phyloP scores from a whole-genome alignment of 2,113 vertebrate genomes.

The Mixornis gularis region DNA sequence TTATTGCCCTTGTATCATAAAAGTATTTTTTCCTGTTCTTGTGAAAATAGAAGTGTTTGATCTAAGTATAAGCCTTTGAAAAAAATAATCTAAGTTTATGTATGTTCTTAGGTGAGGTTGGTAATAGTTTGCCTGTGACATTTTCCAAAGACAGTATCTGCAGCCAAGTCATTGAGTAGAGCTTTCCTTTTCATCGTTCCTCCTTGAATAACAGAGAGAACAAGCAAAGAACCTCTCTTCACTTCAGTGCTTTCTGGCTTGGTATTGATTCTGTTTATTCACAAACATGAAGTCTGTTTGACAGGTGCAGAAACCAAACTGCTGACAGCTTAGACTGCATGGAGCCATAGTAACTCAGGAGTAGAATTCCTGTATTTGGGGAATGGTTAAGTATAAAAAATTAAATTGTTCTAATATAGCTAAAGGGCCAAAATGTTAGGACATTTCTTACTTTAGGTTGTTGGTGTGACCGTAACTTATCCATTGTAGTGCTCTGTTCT shows the following conservation, averaged over 20 bases:
- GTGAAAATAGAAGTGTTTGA: not conserved
- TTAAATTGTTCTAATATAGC: not conserved
- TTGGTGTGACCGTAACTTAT: not conserved
- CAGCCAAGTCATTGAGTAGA: not conserved
- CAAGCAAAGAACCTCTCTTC: not conserved
- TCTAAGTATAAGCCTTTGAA: not conserved
- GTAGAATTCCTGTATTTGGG: not conserved
- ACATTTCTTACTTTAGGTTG: not conserved
- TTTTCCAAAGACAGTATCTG: not conserved
- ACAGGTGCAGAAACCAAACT: not conserved
- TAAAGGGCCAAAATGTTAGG: not conserved
- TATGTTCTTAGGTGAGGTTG: not conserved
- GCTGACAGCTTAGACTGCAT: not conserved
- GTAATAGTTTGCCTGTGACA: not conserved
- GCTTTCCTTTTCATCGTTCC: not conserved
- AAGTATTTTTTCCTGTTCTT: not conserved
- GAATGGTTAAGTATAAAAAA: not conserved
- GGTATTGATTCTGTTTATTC: not conserved
- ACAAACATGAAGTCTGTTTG: not conserved
- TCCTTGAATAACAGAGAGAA: not conserved
- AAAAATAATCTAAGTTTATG: not conserved
- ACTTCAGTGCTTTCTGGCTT: not conserved
- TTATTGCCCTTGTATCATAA: not conserved
- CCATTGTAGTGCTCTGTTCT: not conserved
- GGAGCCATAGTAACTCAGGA: not conserved